Conservation (phyloP, 2,888 invertebrate genomes). For the Epirrita christyi region DNA sequence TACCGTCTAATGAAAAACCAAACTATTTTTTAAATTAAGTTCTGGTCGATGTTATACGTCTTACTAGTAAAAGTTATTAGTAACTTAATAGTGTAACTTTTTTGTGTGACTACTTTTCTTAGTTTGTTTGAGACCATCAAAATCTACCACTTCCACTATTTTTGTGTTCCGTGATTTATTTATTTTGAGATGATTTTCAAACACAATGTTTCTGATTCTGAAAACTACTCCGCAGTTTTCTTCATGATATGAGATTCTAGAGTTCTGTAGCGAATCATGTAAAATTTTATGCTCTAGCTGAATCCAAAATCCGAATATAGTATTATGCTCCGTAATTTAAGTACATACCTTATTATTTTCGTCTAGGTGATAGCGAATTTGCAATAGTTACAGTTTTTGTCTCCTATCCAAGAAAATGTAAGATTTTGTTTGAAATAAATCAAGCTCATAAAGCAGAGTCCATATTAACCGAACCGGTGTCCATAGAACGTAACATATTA, state of each 20-base stretch:
- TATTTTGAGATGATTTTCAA: constrained; percentile 4
- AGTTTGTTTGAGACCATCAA: background rate
- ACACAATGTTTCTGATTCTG: constrained; percentile 1
- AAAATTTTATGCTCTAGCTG: too few species aligned
- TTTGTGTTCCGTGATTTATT: background rate
- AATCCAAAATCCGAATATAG: too few species aligned
- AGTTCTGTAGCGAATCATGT: background rate
- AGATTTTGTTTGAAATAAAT: constrained; percentile 19
- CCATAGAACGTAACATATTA: constrained; percentile 64
- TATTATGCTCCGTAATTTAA: too few species aligned
- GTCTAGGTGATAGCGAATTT: too few species aligned
- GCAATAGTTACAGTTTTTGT: too few species aligned
- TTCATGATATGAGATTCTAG: constrained; percentile 10
- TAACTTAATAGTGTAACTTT: too few species aligned
- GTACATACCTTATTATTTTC: too few species aligned
- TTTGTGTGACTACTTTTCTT: constrained; percentile 40
- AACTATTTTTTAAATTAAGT: too few species aligned
- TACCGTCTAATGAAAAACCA: too few species aligned
- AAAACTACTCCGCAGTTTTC: background rate
- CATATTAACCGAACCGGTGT: constrained; percentile 36
- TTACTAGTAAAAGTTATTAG: too few species aligned
- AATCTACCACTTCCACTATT: background rate
- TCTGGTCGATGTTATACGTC: too few species aligned
- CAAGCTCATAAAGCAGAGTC: constrained; percentile 19
- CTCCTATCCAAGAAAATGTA: too few species aligned